phyloP scores from a whole-genome alignment of 2,888 invertebrate species.

The Ferdinandea cuprea region DNA sequence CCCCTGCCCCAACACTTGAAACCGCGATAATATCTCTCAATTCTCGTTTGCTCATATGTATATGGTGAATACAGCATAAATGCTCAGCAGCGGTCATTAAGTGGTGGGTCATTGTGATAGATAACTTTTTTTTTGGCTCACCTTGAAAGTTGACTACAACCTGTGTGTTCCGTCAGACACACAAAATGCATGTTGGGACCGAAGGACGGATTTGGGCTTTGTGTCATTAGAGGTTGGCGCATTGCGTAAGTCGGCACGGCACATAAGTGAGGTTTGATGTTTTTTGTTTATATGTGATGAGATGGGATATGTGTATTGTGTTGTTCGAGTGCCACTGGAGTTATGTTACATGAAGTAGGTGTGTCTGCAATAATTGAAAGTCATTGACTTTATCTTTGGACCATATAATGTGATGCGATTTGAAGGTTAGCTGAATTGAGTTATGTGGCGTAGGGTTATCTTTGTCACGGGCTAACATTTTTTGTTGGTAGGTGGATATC shows the following conservation, averaged over 20 bases:
- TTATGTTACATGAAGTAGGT: too few species aligned
- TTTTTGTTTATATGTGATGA: neutral
- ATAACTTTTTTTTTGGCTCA: slow-evolving; percentile 44
- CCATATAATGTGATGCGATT: too few species aligned
- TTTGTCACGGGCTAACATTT: too few species aligned
- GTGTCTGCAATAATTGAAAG: too few species aligned
- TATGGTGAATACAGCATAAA: slow-evolving; percentile 24
- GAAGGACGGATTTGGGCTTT: slow-evolving; percentile 65
- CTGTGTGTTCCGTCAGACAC: slow-evolving; percentile 1
- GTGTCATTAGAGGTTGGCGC: slow-evolving; percentile 82
- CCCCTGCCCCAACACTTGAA: neutral
- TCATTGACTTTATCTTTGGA: too few species aligned
- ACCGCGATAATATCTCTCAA: slow-evolving; percentile 27
- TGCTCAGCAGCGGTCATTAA: slow-evolving; percentile 47
- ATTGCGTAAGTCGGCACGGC: slow-evolving; percentile 32
- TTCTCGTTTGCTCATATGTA: slow-evolving; percentile 36
- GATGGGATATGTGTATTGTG: too few species aligned
- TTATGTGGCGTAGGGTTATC: too few species aligned
- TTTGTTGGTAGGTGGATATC: too few species aligned
- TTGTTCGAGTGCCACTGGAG: too few species aligned
- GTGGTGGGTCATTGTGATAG: slow-evolving; percentile 34
- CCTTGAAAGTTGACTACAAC: slow-evolving; percentile 42
- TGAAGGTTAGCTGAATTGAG: too few species aligned
- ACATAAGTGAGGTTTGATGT: neutral
- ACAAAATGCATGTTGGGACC: neutral